A percentile compares a stretch with the other conserved stretches of the same genome.
Conservation (phyloP, 2,888 invertebrate species). For the Hesperia comma region DNA sequence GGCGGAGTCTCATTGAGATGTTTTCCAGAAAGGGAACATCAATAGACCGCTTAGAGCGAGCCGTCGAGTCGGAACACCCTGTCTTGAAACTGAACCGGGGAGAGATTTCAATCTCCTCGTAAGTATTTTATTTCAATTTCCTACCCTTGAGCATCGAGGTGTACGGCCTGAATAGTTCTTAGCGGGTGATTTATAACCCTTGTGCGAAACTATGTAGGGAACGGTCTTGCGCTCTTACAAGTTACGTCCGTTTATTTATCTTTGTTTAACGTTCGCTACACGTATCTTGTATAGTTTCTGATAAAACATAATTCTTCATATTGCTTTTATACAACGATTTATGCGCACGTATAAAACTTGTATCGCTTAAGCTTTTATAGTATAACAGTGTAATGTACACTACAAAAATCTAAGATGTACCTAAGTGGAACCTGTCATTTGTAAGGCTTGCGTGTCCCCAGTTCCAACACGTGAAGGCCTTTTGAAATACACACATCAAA, state of each 20-base stretch:
- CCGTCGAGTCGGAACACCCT: conserved; percentile 39
- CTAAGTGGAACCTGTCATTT: no score
- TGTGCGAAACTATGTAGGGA: conserved; percentile 22
- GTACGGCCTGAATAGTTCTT: conserved; percentile 45
- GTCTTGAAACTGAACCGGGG: conserved; percentile 40
- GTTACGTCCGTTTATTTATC: conserved; percentile 28
- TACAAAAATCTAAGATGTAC: no score
- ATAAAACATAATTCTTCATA: conserved; percentile 6
- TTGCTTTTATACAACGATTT: background rate
- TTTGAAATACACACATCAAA: no score
- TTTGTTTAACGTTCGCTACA: conserved; percentile 14
- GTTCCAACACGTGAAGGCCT: no score
- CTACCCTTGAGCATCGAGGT: conserved; percentile 41
- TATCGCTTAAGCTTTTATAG: no score
- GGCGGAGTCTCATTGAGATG: conserved; percentile 39
- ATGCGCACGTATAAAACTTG: no score
- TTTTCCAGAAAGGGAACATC: conserved; percentile 44
- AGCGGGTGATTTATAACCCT: conserved; percentile 34
- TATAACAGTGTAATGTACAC: no score
- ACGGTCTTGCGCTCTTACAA: conserved; percentile 16
- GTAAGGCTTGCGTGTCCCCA: no score
- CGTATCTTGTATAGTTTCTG: conserved; percentile 15
- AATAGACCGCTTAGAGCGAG: conserved; percentile 45
- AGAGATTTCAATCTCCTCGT: conserved; percentile 47
- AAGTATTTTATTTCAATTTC: conserved; percentile 48